Base-by-base conservation (phyloP, 2,797 vertebrate genomes). In the Champsocephalus gunnari region DNA sequence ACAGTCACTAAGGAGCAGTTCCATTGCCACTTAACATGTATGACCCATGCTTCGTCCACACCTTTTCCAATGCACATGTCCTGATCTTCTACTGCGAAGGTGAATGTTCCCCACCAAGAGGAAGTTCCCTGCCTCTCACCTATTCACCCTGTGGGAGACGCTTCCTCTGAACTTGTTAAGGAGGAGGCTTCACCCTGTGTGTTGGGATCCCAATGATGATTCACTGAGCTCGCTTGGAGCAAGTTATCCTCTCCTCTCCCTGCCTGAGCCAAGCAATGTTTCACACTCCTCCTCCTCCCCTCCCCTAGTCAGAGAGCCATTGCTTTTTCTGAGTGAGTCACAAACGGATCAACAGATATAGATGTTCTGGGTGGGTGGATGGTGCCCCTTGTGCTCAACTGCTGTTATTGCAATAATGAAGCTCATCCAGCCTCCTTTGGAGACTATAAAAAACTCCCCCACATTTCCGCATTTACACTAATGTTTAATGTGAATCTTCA, bases 331-430 rank as follows among this genome's bases (percentile, higher is more conserved):
- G 65, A 53, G 81, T 93, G 91, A 94, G 83, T 94, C 92, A 94
- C 81, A 81, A 89, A 73, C 54, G 16, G 67, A 84, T 78, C 53
- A 77, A 84, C 80, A 63, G 54, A 92, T 93, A 87, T 91, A 91
- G 88, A 61, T 87, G 84, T 77, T 83, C 88, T 81, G 88, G 86
- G 91, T 93, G 88, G 91, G 88, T 65, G 85, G 86, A 82, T 84
- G 76, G 82, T 92, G 91, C 92, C 90, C 88, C 92, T 81, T 81
- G n/a, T 93, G 87, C 87, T 88, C 78, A 84, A 80, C 77, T 82
- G 83, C 66, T 54, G 81, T 87, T 86, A 90, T 85, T 93, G 83
- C 89, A 92, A 53, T 77, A 68, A 72, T 53, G 66, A 79, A 74
- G 61, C 75, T 79, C 59, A 68, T 73, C 72, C 75, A 68, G 62